Conservation (phyloP, 2,797 vertebrate species). For the Perodicticus potto region DNA sequence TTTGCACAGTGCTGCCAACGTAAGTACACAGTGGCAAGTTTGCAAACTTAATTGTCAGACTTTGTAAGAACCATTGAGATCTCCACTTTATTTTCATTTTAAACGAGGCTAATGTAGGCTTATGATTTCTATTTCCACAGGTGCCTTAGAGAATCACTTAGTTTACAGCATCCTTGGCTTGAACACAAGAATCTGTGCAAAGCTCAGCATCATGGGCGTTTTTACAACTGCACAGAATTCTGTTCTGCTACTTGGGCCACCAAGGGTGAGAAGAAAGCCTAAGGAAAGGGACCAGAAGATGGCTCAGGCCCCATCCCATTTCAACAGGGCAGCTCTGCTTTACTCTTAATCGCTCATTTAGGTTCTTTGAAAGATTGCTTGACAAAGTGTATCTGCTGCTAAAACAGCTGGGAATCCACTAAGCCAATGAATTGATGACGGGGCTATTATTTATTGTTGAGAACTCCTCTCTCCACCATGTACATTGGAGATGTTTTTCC, state of each 20-base stretch:
- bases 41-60: no score
- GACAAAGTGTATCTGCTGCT: neutral
- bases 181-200: neutral
- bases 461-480: neutral
- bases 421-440: rapidly evolving
- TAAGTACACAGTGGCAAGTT: no score
- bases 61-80: neutral
- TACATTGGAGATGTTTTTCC: neutral
- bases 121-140: neutral
- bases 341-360: rapidly evolving
- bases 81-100: conserved; percentile 7
- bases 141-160: neutral
- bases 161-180: neutral
- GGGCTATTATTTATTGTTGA: neutral
- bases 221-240: neutral
- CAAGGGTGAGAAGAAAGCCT: neutral
- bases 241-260: neutral
- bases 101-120: neutral
- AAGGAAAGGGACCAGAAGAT: neutral
- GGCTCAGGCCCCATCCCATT: rapidly evolving
- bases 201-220: neutral
- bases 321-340: neutral
- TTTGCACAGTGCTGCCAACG: no score
- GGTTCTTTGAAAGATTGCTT: neutral
- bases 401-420: neutral